Conservation (phyloP, 2,113 vertebrate species). For the Corydoras sp. region DNA sequence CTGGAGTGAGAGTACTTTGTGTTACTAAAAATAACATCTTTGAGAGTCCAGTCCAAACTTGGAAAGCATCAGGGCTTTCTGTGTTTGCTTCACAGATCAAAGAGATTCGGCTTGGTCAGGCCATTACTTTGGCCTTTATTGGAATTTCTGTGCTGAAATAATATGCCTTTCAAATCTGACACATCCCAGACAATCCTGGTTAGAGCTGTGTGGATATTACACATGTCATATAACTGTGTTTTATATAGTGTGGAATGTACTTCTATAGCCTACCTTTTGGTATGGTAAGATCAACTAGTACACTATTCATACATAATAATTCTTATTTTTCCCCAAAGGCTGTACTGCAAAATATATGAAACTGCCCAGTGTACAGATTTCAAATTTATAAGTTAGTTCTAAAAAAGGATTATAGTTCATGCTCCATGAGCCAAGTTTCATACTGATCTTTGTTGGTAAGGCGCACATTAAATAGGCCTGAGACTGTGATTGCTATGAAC, state of each 20-base stretch:
- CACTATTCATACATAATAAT: background rate
- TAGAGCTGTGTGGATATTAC: conserved; percentile 27
- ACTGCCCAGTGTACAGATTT: conserved; percentile 23
- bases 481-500: background rate
- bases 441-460: no score
- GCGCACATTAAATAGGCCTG: background rate
- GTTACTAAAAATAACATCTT: conserved; percentile 8
- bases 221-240: conserved; percentile 24
- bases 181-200: conserved; percentile 19
- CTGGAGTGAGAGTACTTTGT: background rate
- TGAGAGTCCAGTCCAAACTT: conserved; percentile 27
- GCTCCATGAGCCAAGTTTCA: background rate
- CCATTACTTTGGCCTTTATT: conserved; percentile 29
- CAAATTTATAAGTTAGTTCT: conserved; percentile 18
- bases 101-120: background rate
- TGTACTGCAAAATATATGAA: conserved; percentile 3
- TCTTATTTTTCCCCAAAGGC: background rate
- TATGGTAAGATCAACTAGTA: background rate
- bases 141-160: conserved; percentile 20
- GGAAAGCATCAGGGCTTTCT: conserved; percentile 8
- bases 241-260: conserved; percentile 8
- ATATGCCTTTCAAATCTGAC: conserved; percentile 21
- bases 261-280: conserved; percentile 7
- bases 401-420: conserved; percentile 21
- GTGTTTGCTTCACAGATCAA: conserved; percentile 27